These are phyloP conservation scores for Fragum fragum DNA, from an alignment of 2,888 invertebrate genomes.

Conservation along the genomic window DNA sequence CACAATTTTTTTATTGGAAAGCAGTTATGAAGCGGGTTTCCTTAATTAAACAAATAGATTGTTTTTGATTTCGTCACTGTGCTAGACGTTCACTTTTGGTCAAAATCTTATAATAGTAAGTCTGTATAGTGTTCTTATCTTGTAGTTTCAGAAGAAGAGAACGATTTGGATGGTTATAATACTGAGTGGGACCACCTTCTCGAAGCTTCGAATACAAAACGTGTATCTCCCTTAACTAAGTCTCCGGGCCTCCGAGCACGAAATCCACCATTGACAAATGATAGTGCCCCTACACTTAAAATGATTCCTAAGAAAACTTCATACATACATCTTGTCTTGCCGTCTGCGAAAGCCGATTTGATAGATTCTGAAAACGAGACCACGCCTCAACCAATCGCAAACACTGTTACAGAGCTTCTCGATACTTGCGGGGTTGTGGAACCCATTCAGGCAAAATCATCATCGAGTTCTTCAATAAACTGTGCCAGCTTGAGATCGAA, in stretches of 20 bases:
- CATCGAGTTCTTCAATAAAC: slow-evolving; percentile 8
- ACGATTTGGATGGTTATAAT: slow-evolving; percentile 70
- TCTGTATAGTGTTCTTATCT: no score
- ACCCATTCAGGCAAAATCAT: not conserved
- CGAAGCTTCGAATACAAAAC: slow-evolving; percentile 20
- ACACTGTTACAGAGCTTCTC: slow-evolving; percentile 27
- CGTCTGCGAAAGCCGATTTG: slow-evolving; percentile 37
- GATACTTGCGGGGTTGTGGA: not conserved
- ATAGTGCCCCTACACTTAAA: not conserved
- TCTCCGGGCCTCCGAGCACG: not conserved
- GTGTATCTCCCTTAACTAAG: not conserved
- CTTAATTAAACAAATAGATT: not conserved
- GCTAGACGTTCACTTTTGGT: no score
- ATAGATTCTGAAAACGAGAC: slow-evolving; percentile 15
- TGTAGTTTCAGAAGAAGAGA: slow-evolving; percentile 57
- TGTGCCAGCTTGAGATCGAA: slow-evolving; percentile 16
- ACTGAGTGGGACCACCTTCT: slow-evolving; percentile 72
- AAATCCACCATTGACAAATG: slow-evolving; percentile 11
- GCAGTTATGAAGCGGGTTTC: not conserved
- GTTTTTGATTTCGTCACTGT: no score
- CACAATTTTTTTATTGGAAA: no score
- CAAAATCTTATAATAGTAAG: no score
- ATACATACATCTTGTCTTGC: slow-evolving; percentile 50
- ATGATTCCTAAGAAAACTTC: slow-evolving; percentile 53
- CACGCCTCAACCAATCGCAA: slow-evolving; percentile 28